Percentiles rank a stretch among this genome's conserved stretches.
phyloP scores from a whole-genome alignment of 2,888 invertebrate species.

The Chloromyia formosa region DNA sequence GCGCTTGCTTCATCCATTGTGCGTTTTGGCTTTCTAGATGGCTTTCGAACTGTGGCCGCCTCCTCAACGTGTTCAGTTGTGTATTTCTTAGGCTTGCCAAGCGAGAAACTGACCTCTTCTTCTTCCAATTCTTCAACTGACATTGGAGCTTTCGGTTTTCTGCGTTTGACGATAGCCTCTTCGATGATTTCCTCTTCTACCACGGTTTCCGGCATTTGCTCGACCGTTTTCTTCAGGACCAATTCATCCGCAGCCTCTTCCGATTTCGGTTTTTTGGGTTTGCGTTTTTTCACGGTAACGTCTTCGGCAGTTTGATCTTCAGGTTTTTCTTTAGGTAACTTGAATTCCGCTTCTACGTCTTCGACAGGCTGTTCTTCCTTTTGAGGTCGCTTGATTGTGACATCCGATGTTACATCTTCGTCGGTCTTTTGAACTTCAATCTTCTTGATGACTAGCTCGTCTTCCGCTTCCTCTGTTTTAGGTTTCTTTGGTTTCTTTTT shows the following conservation, averaged over 20 bases:
- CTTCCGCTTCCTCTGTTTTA: constrained; percentile 56
- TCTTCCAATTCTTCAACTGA: constrained; percentile 56
- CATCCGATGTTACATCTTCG: not conserved
- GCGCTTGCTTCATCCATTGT: constrained; percentile 60
- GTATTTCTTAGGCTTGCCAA: constrained; percentile 58
- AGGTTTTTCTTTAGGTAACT: constrained; percentile 17
- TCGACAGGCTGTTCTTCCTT: not conserved
- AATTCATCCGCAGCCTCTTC: constrained; percentile 57
- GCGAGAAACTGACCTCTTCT: constrained; percentile 60
- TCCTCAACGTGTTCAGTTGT: constrained; percentile 63
- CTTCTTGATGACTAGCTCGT: constrained; percentile 52
- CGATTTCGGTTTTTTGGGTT: constrained; percentile 57
- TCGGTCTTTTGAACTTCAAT: constrained; percentile 51
- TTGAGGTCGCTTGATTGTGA: constrained; percentile 1
- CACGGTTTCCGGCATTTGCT: constrained; percentile 66
- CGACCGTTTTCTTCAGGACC: constrained; percentile 50
- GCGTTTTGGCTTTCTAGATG: constrained; percentile 56
- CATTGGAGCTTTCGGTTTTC: constrained; percentile 55
- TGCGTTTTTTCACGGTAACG: constrained; percentile 59
- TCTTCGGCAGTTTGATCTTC: constrained; percentile 56
- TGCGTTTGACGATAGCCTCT: constrained; percentile 59
- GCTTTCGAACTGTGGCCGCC: constrained; percentile 62
- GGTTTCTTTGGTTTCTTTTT: constrained; percentile 61
- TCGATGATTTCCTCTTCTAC: constrained; percentile 66
- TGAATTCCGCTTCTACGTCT: constrained; percentile 9